A percentile compares a stretch with the other conserved stretches of the same genome.
These are phyloP conservation scores for Rhagologus leucostigma DNA, from an alignment of 2,113 vertebrate species.

Conservation along the genomic window DNA sequence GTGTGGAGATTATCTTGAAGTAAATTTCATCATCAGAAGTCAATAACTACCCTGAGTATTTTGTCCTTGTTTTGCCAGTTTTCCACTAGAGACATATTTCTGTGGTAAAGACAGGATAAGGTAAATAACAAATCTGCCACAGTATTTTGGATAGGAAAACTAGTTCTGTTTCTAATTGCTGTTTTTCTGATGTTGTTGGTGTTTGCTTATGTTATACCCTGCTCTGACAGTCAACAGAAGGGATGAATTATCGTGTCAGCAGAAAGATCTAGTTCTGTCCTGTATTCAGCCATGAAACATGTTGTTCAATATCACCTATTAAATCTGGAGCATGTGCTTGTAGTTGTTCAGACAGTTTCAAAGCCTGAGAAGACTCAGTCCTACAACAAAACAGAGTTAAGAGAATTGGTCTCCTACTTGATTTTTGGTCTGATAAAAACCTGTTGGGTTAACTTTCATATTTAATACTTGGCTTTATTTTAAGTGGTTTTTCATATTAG, in stretches of 20 bases:
- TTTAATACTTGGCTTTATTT: not conserved
- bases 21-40: constrained; percentile 11
- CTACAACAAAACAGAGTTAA: not conserved
- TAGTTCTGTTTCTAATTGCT: not conserved
- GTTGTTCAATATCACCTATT: not conserved
- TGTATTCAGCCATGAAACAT: not conserved
- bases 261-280: not conserved
- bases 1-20: not conserved
- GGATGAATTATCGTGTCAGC: not conserved
- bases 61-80: constrained; percentile 19
- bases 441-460: not conserved
- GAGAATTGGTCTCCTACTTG: not conserved
- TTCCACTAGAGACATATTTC: not conserved
- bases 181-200: not conserved
- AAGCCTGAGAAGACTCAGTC: not conserved
- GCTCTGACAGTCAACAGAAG: not conserved
- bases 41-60: not conserved
- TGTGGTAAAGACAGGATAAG: not conserved
- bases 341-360: not conserved
- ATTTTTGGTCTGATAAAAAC: not conserved
- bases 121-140: not conserved
- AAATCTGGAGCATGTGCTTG: not conserved
- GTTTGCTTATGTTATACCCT: not conserved
- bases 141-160: not conserved
- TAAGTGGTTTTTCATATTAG: not conserved